These are phyloP conservation scores for Folsomia candida DNA, from an alignment of 2,888 invertebrate genomes.

Conservation along the genomic window DNA sequence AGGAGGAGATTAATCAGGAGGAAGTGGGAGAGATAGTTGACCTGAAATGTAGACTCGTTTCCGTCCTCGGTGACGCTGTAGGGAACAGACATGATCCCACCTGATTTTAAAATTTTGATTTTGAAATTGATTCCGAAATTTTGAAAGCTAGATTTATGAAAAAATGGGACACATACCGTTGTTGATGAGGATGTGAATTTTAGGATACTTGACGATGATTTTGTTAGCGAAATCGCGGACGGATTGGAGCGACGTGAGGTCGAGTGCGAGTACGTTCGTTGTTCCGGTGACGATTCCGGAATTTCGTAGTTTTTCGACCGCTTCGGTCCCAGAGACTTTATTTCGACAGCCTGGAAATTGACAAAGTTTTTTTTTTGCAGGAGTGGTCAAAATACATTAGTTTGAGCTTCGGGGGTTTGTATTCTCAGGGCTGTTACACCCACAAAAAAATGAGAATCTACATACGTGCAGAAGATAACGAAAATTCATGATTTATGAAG, in stretches of 20 bases:
- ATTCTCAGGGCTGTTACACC: too few relatives aligned
- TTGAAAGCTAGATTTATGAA: too few relatives aligned
- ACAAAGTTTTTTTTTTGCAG: too few relatives aligned
- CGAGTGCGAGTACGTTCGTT: slow-evolving; percentile 67
- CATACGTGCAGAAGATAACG: too few relatives aligned
- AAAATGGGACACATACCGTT: too few relatives aligned
- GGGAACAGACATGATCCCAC: slow-evolving; percentile 86
- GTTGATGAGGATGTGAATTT: slow-evolving; percentile 74
- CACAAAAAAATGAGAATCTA: too few relatives aligned
- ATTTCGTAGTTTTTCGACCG: slow-evolving; percentile 57
- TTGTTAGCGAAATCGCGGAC: slow-evolving; percentile 70
- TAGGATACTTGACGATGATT: slow-evolving; percentile 64
- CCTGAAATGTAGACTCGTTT: slow-evolving; percentile 80
- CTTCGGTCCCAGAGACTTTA: slow-evolving; percentile 59
- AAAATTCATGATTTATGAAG: not conserved
- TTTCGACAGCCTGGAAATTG: slow-evolving; percentile 73
- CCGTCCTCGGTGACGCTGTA: slow-evolving; percentile 75
- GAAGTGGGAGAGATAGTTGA: slow-evolving; percentile 84
- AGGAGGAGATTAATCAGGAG: slow-evolving; percentile 76
- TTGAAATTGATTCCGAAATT: too few relatives aligned
- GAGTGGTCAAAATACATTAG: too few relatives aligned
- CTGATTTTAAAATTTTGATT: slow-evolving; percentile 55
- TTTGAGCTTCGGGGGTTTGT: too few relatives aligned
- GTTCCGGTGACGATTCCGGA: slow-evolving; percentile 62
- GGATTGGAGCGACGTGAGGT: slow-evolving; percentile 73